phyloP scores from a whole-genome alignment of 2,888 invertebrate genomes.

The Adelognathus sp. region DNA sequence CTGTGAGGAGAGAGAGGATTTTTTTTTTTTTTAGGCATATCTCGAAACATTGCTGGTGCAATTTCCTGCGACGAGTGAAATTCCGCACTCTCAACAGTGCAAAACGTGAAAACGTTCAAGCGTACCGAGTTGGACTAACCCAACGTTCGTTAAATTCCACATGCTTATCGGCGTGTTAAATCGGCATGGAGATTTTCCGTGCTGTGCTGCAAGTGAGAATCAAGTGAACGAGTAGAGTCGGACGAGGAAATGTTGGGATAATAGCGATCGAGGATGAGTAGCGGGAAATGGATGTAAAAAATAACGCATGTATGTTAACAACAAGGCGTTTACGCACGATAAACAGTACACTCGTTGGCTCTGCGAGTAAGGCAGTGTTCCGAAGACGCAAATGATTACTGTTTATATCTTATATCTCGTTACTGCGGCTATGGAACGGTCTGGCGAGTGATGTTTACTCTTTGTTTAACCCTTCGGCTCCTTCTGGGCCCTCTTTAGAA shows the following conservation, averaged over 20 bases:
- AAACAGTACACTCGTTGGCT: background rate
- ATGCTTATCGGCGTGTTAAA: conserved; percentile 58
- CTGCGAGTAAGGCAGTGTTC: background rate
- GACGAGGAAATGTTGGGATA: conserved; percentile 55
- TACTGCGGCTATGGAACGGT: background rate
- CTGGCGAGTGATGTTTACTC: background rate
- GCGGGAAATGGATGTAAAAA: conserved; percentile 35
- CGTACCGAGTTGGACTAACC: conserved; percentile 50
- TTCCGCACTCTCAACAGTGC: conserved; percentile 29
- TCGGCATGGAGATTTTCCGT: conserved; percentile 53
- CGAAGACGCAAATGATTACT: background rate
- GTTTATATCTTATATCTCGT: background rate
- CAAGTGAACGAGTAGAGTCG: conserved; percentile 50
- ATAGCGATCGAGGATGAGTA: conserved; percentile 50
- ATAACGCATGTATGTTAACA: background rate
- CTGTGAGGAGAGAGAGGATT: conserved; percentile 4
- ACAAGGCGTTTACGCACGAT: background rate
- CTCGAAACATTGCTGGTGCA: conserved; percentile 43
- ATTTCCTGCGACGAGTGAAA: conserved; percentile 51
- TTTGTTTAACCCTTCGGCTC: too few species aligned
- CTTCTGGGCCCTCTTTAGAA: too few species aligned
- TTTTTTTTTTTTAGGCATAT: conserved; percentile 13
- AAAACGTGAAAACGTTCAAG: conserved; percentile 56
- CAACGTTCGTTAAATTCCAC: conserved; percentile 62
- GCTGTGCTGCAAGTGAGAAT: conserved; percentile 45